Conservation (phyloP, 2,113 vertebrate genomes). For the Burhinus bistriatus region DNA sequence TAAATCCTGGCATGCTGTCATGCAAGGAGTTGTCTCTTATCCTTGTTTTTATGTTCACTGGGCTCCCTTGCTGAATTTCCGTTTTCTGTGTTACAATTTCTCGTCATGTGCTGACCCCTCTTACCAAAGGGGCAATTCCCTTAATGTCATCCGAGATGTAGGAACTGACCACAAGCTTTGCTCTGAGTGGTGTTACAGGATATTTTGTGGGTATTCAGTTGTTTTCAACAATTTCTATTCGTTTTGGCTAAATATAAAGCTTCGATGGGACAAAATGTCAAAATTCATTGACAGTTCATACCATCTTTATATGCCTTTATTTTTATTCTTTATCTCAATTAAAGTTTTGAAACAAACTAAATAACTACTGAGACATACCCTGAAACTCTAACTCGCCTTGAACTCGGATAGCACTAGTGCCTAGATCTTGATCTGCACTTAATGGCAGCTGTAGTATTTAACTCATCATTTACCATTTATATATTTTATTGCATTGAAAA, state of each 20-base stretch:
- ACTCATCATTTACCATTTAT: not conserved
- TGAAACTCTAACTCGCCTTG: not conserved
- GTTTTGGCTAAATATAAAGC: not conserved
- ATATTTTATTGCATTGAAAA: not conserved
- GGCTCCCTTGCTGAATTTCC: not conserved
- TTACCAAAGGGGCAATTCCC: not conserved
- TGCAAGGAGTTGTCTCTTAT: not conserved
- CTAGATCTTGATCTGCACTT: not conserved
- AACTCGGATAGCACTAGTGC: not conserved
- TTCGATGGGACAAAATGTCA: not conserved
- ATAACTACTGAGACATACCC: not conserved
- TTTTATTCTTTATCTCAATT: not conserved
- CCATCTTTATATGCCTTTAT: not conserved
- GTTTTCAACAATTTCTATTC: not conserved
- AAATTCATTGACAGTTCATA: not conserved
- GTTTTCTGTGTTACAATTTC: not conserved
- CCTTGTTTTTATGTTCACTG: not conserved
- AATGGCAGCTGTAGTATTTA: not conserved
- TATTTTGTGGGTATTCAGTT: not conserved
- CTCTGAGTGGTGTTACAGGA: not conserved
- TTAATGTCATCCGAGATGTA: not conserved
- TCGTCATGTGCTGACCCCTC: not conserved
- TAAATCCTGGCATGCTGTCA: not conserved
- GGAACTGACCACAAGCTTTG: accelerated
- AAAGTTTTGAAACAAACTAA: not conserved